These are phyloP conservation scores for Suillia variegata DNA, from an alignment of 2,888 invertebrate species.

Conservation along the genomic window DNA sequence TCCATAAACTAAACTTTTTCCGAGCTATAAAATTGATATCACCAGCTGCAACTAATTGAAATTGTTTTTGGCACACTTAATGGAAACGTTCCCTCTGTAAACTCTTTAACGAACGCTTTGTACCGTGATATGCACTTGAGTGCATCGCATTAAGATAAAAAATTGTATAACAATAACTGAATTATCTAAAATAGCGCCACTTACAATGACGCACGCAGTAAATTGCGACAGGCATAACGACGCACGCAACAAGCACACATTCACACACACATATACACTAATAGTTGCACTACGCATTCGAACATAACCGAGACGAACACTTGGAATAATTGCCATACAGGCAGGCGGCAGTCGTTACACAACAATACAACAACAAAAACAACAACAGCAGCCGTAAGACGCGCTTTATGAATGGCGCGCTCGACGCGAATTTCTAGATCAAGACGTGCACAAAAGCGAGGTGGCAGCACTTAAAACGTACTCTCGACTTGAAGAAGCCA, in stretches of 20 bases:
- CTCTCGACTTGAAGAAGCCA: no score
- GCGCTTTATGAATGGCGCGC: not conserved
- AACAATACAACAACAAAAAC: no score
- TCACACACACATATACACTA: not conserved
- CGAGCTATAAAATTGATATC: no score
- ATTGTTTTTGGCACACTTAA: no score
- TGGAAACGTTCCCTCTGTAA: not conserved
- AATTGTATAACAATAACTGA: not conserved
- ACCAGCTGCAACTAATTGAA: no score
- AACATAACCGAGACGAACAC: no score
- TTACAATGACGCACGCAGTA: not conserved
- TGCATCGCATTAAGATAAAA: constrained; percentile 32
- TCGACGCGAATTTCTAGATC: not conserved
- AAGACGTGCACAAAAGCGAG: not conserved
- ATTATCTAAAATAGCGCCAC: not conserved
- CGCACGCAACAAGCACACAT: no score
- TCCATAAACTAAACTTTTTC: no score
- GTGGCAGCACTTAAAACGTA: not conserved
- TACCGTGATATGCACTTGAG: not conserved
- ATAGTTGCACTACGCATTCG: no score
- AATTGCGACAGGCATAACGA: not conserved
- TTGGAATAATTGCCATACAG: no score
- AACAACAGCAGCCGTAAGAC: no score
- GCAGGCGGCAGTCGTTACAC: not conserved
- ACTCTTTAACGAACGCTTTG: no score